A percentile compares a stretch with the other conserved stretches of the same genome.
These are phyloP conservation scores for Anticlea derivata DNA, from an alignment of 2,888 invertebrate species.

Conservation along the genomic window DNA sequence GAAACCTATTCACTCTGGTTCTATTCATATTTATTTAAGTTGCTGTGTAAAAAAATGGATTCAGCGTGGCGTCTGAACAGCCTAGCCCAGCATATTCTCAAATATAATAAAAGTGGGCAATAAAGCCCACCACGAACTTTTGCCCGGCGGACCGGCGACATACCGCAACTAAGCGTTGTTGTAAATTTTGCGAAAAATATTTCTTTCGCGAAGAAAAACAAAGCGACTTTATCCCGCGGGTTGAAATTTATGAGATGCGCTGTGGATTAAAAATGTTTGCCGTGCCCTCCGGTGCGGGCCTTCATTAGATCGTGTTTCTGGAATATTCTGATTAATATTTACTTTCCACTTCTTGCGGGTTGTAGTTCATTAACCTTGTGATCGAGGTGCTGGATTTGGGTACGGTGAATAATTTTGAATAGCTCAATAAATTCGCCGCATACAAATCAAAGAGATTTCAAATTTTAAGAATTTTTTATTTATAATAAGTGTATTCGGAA, in stretches of 20 bases:
- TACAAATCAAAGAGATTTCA: no score
- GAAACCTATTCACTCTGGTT: no score
- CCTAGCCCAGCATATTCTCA: constrained; percentile 41
- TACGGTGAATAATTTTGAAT: constrained; percentile 44
- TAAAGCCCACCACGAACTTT: constrained; percentile 49
- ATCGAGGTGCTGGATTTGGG: constrained; percentile 47
- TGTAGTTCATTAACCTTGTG: constrained; percentile 66
- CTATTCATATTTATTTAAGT: no score
- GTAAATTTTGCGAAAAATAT: constrained; percentile 73
- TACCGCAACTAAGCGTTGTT: constrained; percentile 60
- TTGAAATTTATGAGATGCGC: constrained; percentile 81
- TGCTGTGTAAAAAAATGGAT: neutral
- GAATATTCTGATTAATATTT: constrained; percentile 80
- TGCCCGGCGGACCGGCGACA: constrained; percentile 44
- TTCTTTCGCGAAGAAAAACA: constrained; percentile 73
- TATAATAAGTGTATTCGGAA: no score
- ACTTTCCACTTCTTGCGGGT: constrained; percentile 72
- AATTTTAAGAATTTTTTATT: no score
- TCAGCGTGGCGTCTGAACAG: neutral
- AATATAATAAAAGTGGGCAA: constrained; percentile 52
- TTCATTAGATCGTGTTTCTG: constrained; percentile 74
- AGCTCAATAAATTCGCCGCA: neutral
- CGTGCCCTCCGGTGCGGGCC: constrained; percentile 70
- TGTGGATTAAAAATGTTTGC: constrained; percentile 80
- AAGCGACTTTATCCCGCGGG: constrained; percentile 69